phyloP scores from a whole-genome alignment of 2,888 invertebrate species.

The Teleogryllus oceanicus region DNA sequence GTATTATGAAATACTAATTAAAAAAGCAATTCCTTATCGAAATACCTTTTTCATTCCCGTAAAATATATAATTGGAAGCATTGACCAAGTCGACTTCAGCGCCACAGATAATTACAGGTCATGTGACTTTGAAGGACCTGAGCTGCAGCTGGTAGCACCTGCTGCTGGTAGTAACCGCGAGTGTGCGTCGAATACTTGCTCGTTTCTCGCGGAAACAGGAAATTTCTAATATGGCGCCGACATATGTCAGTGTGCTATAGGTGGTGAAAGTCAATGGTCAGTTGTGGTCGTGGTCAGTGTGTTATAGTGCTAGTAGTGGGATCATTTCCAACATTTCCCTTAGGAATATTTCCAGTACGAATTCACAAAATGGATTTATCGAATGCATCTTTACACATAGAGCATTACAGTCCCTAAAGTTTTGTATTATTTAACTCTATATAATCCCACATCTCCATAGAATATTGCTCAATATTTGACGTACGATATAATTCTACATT shows the following conservation, averaged over 20 bases:
- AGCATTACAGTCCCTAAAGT: not conserved
- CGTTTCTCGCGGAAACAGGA: conserved; percentile 19
- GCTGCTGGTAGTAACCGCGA: not conserved
- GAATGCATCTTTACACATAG: not conserved
- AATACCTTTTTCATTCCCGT: too few relatives aligned
- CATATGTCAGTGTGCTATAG: not conserved
- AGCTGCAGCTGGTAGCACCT: not conserved
- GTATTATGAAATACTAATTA: too few relatives aligned
- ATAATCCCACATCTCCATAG: not conserved
- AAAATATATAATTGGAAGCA: too few relatives aligned
- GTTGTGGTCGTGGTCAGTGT: too few relatives aligned
- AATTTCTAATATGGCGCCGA: conserved; percentile 21
- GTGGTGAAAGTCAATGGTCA: not conserved
- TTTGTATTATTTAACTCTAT: not conserved
- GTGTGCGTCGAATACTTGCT: not conserved
- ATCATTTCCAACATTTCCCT: not conserved
- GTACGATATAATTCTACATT: conserved; percentile 10
- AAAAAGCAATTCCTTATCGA: too few relatives aligned
- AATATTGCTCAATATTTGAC: not conserved
- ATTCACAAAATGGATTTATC: not conserved
- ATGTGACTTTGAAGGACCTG: not conserved
- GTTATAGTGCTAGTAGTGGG: not conserved
- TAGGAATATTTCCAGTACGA: not conserved
- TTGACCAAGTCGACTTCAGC: too few relatives aligned
- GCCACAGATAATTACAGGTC: too few relatives aligned